Evolutionary conservation across 2,797 vertebrate genomes (phyloP).

Genomic region (Manis crassicaudata): DNA sequence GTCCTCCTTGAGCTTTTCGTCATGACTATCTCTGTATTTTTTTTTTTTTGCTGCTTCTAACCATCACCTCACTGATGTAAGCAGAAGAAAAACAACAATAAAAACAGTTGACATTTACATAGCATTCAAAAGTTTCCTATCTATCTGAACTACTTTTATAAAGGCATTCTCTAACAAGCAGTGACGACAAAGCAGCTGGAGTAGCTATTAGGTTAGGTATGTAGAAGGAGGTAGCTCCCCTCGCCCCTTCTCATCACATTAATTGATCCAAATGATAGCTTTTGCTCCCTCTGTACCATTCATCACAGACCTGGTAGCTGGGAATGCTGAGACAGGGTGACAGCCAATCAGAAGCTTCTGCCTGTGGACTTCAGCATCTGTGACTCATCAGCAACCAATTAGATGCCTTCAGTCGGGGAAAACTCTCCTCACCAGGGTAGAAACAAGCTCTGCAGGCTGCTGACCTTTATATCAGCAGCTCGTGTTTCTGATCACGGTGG

Average conservation of each 20-base stretch:
- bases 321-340: slow-evolving; percentile 57
- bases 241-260: slow-evolving; percentile 61
- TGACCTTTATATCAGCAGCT: slow-evolving; percentile 76
- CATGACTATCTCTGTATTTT: slow-evolving; percentile 54
- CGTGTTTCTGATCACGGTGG: slow-evolving; percentile 59
- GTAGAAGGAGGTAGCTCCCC: slow-evolving; percentile 33
- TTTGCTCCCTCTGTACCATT: slow-evolving; percentile 62
- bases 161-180: slow-evolving; percentile 51
- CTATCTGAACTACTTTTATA: slow-evolving; percentile 24
- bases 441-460: slow-evolving; percentile 74
- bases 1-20: slow-evolving; percentile 42
- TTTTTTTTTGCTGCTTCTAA: slow-evolving; percentile 32
- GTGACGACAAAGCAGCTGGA: slow-evolving; percentile 50
- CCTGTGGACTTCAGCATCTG: slow-evolving; percentile 63
- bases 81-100: slow-evolving; percentile 61
- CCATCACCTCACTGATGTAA: slow-evolving; percentile 61
- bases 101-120: slow-evolving; percentile 38
- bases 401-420: slow-evolving; percentile 63
- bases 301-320: slow-evolving; percentile 51
- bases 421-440: slow-evolving; percentile 74
- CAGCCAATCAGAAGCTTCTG: slow-evolving; percentile 71
- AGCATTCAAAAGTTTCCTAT: slow-evolving; percentile 70
- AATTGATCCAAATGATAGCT: slow-evolving; percentile 71
- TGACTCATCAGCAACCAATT: slow-evolving; percentile 78
- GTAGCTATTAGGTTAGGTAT: slow-evolving; percentile 55